Percentiles rank a stretch among this genome's conserved stretches.
These are phyloP conservation scores for Conistra vaccinii DNA, from an alignment of 2,888 invertebrate genomes.

Conservation along the genomic window DNA sequence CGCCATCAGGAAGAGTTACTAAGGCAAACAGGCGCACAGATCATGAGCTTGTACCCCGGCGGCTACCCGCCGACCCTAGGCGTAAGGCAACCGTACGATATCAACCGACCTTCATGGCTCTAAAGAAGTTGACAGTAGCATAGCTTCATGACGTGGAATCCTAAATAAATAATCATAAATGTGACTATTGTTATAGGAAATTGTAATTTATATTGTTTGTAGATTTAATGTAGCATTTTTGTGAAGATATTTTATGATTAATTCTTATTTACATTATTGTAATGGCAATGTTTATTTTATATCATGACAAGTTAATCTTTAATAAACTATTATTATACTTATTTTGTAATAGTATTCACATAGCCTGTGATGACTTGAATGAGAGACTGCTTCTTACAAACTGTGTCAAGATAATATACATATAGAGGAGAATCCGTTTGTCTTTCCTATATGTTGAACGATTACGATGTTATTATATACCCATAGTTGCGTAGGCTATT, in stretches of 20 bases:
- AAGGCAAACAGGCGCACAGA: conserved; percentile 91
- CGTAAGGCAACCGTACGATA: conserved; percentile 94
- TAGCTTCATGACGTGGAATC: conserved; percentile 55
- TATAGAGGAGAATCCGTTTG: conserved; percentile 25
- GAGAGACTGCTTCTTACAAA: conserved; percentile 73
- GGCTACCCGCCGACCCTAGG: conserved; percentile 92
- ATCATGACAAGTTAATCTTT: conserved; percentile 77
- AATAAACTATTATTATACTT: conserved; percentile 62
- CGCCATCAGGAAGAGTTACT: conserved; percentile 91
- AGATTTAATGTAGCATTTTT: conserved; percentile 79
- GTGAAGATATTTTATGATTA: conserved; percentile 77
- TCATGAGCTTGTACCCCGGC: conserved; percentile 92
- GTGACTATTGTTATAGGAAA: conserved; percentile 82
- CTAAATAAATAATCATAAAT: conserved; percentile 75
- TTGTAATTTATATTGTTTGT: conserved; percentile 85
- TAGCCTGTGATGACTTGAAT: conserved; percentile 71
- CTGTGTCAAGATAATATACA: conserved; percentile 34
- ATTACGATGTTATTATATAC: conserved; percentile 31
- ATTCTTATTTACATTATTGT: conserved; percentile 75
- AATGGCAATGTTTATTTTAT: conserved; percentile 67
- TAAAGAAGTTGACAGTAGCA: conserved; percentile 75
- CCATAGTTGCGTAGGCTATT: conserved; percentile 45
- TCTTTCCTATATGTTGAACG: conserved; percentile 35
- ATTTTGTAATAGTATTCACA: conserved; percentile 68
- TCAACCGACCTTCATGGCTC: conserved; percentile 93